These are phyloP conservation scores for Timandra comae DNA, from an alignment of 2,888 invertebrate species.

Conservation along the genomic window DNA sequence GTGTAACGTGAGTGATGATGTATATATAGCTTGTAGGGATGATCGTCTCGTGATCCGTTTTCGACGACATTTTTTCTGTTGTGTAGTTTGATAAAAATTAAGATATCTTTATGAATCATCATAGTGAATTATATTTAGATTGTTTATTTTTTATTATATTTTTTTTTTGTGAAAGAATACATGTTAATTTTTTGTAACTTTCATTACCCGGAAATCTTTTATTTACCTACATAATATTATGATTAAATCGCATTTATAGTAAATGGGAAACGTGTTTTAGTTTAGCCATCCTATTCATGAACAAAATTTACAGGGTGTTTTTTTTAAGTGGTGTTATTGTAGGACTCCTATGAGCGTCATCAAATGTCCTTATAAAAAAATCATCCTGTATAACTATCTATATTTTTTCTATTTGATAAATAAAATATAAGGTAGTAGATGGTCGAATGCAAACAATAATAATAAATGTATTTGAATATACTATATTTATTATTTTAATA, in stretches of 20 bases:
- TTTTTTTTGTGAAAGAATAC: constrained; percentile 69
- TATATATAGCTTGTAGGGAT: constrained; percentile 48
- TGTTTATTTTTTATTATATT: constrained; percentile 53
- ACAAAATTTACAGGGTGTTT: no score
- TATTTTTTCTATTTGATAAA: no score
- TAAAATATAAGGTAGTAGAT: no score
- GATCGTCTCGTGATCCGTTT: constrained; percentile 45
- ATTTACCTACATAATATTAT: constrained; percentile 15
- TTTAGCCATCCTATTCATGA: no score
- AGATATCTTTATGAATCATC: constrained; percentile 30
- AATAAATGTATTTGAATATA: no score
- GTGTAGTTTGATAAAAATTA: constrained; percentile 67
- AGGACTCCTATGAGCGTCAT: no score
- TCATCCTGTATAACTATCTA: no score
- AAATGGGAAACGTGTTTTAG: no score
- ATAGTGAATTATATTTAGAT: constrained; percentile 56
- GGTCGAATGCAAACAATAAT: no score
- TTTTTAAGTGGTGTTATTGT: no score
- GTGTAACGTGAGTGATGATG: constrained; percentile 1
- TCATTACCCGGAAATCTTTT: constrained; percentile 20
- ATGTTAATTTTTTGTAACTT: constrained; percentile 21
- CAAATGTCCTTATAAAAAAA: no score
- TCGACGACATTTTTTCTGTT: constrained; percentile 63
- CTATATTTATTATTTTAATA: no score
- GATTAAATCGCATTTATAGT: constrained; percentile 9